Conservation (phyloP, 1,140 invertebrate genomes). For the Aphelenchoides fujianensis region DNA sequence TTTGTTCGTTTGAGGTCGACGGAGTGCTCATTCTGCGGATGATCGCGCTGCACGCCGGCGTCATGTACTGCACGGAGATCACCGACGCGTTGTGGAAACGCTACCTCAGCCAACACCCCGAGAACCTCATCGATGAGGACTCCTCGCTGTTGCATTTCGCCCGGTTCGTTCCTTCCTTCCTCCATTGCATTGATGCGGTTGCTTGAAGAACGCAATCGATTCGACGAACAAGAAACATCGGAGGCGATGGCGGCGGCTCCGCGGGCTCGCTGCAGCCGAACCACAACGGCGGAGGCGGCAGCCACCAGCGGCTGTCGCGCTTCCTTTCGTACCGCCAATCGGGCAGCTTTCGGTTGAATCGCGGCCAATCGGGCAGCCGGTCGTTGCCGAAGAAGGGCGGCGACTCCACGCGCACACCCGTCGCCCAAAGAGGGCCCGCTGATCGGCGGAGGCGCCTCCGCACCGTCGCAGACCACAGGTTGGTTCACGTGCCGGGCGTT, state of each 20-base stretch:
- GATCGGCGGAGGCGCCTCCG: not conserved
- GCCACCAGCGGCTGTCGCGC: slow-evolving; percentile 51
- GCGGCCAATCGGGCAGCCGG: slow-evolving; percentile 36
- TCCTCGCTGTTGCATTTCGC: slow-evolving; percentile 61
- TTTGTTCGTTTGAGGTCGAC: slow-evolving; percentile 50
- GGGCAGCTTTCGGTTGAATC: slow-evolving; percentile 46
- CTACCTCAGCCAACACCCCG: slow-evolving; percentile 59
- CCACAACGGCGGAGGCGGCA: slow-evolving; percentile 49
- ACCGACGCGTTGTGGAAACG: slow-evolving; percentile 62
- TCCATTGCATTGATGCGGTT: slow-evolving; percentile 15
- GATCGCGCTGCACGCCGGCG: slow-evolving; percentile 61
- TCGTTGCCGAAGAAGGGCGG: slow-evolving; percentile 19
- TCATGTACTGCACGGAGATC: slow-evolving; percentile 62
- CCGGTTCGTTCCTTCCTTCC: slow-evolving; percentile 36
- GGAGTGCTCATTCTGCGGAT: slow-evolving; percentile 59
- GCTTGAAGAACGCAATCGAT: slow-evolving; percentile 50
- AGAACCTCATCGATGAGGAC: slow-evolving; percentile 61
- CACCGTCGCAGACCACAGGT: slow-evolving; percentile 17
- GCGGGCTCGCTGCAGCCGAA: slow-evolving; percentile 43
- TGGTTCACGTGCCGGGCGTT: not conserved
- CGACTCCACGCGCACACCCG: slow-evolving; percentile 16
- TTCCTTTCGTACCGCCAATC: slow-evolving; percentile 52
- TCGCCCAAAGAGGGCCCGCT: slow-evolving; percentile 14
- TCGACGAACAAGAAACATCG: slow-evolving; percentile 29
- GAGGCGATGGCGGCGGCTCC: slow-evolving; percentile 45